These are phyloP conservation scores for Conops quadrifasciatus DNA, from an alignment of 2,888 invertebrate species.

Conservation along the genomic window DNA sequence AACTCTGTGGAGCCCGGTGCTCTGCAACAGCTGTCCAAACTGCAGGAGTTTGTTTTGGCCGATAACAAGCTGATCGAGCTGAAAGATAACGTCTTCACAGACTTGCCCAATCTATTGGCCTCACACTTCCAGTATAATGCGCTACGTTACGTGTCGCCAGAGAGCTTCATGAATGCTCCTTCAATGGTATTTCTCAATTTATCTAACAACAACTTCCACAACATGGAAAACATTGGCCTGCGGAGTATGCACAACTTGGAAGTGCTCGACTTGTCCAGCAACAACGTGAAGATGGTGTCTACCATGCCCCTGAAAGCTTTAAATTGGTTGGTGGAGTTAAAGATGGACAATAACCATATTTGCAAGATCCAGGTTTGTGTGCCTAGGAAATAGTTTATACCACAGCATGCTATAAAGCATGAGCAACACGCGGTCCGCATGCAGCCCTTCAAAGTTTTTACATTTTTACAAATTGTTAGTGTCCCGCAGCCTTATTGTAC, in stretches of 20 bases:
- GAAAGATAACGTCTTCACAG: constrained; percentile 78
- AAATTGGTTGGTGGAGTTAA: constrained; percentile 87
- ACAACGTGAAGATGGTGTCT: constrained; percentile 76
- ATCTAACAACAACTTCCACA: constrained; percentile 80
- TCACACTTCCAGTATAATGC: constrained; percentile 84
- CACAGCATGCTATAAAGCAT: not conserved
- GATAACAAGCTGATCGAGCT: constrained; percentile 79
- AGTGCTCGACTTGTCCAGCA: constrained; percentile 85
- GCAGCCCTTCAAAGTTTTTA: too few species aligned
- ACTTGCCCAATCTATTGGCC: constrained; percentile 72
- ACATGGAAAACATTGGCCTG: constrained; percentile 79
- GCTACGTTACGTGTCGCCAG: constrained; percentile 75
- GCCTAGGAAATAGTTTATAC: not conserved
- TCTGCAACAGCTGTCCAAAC: constrained; percentile 74
- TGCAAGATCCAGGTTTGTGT: constrained; percentile 73
- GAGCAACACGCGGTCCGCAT: too few species aligned
- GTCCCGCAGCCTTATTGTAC: too few species aligned
- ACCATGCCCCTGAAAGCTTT: constrained; percentile 75
- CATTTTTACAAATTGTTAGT: too few species aligned
- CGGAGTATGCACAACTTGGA: constrained; percentile 79
- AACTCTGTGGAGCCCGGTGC: constrained; percentile 78
- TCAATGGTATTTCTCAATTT: constrained; percentile 83
- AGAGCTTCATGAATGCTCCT: constrained; percentile 81
- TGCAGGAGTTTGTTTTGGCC: constrained; percentile 75
- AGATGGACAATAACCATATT: constrained; percentile 84